Evolutionary conservation across 2,888 invertebrate genomes (phyloP).

Genomic region (Pseudolycoriella hygida): DNA sequence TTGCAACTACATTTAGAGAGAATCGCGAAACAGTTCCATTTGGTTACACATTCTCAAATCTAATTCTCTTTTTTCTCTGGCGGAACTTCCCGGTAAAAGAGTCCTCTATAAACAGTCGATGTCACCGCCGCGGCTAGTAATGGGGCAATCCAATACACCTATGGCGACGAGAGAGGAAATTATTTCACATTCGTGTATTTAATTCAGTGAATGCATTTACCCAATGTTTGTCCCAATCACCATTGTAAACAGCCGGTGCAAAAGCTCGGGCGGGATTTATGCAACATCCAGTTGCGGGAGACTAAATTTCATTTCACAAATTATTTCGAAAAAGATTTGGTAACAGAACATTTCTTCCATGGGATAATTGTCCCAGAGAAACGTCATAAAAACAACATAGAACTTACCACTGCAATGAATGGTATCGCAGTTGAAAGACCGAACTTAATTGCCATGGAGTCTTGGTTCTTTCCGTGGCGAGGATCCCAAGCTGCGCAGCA

Average conservation of each 20-base stretch:
- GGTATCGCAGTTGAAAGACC: constrained; percentile 46
- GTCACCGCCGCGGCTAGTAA: neutral
- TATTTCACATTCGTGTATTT: neutral
- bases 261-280: constrained; percentile 56
- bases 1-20: too few relatives aligned
- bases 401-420: constrained; percentile 44
- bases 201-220: too few relatives aligned
- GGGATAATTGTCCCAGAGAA: too few relatives aligned
- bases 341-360: neutral
- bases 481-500: constrained; percentile 59
- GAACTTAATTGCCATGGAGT: constrained; percentile 46
- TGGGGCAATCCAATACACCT: constrained; percentile 4
- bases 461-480: constrained; percentile 41
- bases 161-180: neutral
- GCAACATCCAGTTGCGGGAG: constrained; percentile 50
- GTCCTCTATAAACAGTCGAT: neutral
- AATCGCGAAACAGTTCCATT: too few relatives aligned
- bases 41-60: too few relatives aligned
- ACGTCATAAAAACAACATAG: constrained; percentile 1
- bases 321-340: neutral
- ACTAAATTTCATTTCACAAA: constrained; percentile 28
- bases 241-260: constrained; percentile 53
- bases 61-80: too few relatives aligned
- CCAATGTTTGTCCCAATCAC: constrained; percentile 49
- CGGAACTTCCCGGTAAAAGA: constrained; percentile 1